Evolutionary conservation across 1,140 invertebrate genomes (phyloP), one percentile per base, ranked within the genome.

Genomic region (Drosophila obscura): DNA sequence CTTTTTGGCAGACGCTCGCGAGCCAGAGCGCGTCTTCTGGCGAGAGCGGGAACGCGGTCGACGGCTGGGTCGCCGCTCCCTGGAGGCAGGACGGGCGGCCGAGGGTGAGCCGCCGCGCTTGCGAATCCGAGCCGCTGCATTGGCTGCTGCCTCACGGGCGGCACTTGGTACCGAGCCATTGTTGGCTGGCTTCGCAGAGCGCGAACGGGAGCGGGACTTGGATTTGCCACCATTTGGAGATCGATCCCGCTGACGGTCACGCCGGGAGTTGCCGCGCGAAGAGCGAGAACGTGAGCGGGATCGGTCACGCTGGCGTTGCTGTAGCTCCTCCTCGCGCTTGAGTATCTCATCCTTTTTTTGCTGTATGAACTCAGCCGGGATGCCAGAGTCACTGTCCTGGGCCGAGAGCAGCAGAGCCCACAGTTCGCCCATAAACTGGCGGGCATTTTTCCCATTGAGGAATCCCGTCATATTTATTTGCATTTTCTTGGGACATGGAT

Each of bases 391-490:
- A 82, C 96, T 98, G 50, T 98, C 97, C 93, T 99, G 98, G 3
- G 99, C 99, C 57, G 98, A 98, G 52, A 98, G 94, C 50, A 99
- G 92, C 63, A 99, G 92, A 51, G 97, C 96, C 99, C 99, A 99
- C 45, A 99, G 93, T 91, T 99, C 98, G 0, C 96, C 96, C 96
- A 99, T 98, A 92, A 99, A 99, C 67, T 97, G 95, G 48, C 98
- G 94, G 9, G 99, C 98, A 94, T 99, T 99, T 92, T 98, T 98
- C 2, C 98, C 98, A 93, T 99, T 99, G 26, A 99, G 93, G 93
- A 99, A 99, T 9, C 99, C 99, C 41, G 99, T 99, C 87, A 99
- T 93, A 93, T 99, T 99, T 83, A 99, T 99, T 94, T 99, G 99
- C 96, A 99, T 99, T 92, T 98, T 97, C 92, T 98, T 98, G 43